Conservation (phyloP, 1,140 invertebrate species). For the Pseudomyrmex cubaensis region DNA sequence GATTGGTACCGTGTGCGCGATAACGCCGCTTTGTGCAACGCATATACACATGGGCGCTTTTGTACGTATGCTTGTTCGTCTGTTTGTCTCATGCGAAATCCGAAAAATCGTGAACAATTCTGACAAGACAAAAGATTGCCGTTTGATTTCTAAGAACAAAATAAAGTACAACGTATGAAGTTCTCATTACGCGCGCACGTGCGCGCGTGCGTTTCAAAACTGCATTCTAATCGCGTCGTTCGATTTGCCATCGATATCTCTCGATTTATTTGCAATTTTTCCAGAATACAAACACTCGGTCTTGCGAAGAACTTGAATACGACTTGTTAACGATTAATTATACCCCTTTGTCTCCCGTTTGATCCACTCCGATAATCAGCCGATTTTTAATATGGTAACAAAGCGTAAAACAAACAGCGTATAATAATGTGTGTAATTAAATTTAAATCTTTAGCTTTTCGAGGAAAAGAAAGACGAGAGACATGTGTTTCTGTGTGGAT, state of each 20-base stretch:
- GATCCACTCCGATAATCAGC: background rate
- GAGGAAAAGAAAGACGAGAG: background rate
- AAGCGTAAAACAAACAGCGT: background rate
- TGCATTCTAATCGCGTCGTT: too few species aligned
- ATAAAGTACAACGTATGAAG: too few species aligned
- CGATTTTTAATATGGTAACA: constrained; percentile 18
- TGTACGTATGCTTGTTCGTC: constrained; percentile 50
- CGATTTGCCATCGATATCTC: constrained; percentile 2
- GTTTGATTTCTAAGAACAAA: too few species aligned
- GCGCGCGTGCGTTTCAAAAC: too few species aligned
- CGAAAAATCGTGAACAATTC: constrained; percentile 10
- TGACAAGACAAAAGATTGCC: background rate
- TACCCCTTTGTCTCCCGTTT: background rate
- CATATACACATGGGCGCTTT: constrained; percentile 59
- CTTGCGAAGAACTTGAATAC: background rate
- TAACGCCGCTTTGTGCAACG: constrained; percentile 77
- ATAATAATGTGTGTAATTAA: background rate
- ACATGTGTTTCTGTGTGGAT: too few species aligned
- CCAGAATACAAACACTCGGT: background rate
- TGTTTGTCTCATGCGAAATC: constrained; percentile 69
- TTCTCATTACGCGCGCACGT: too few species aligned
- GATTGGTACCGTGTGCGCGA: constrained; percentile 74
- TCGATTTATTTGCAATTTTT: background rate
- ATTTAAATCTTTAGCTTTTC: background rate
- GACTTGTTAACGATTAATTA: constrained; percentile 49